Conservation (phyloP, 2,797 vertebrate species). For the Microchirus variegatus region DNA sequence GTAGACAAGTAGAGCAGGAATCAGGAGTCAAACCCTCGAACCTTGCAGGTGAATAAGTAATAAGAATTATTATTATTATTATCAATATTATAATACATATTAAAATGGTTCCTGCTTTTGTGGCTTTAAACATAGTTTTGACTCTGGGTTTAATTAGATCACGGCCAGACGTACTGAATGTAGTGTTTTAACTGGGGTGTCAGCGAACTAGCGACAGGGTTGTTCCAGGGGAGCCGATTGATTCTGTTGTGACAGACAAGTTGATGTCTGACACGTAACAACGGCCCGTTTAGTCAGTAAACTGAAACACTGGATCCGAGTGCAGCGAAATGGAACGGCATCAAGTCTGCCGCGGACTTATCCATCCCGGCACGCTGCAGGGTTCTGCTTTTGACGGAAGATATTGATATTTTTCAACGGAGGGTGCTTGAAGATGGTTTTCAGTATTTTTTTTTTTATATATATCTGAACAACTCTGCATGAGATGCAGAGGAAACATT, state of each 20-base stretch:
- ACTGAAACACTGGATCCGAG: too few relatives aligned
- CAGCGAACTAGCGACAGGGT: conserved; percentile 3
- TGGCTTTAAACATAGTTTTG: too few relatives aligned
- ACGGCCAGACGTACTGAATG: conserved; percentile 52
- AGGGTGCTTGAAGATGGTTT: conserved; percentile 15
- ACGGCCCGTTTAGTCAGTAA: conserved; percentile 5
- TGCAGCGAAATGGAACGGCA: too few relatives aligned
- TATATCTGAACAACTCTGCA: conserved; percentile 18
- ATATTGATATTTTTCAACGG: conserved; percentile 32
- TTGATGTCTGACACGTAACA: conserved; percentile 29
- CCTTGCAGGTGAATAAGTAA: too few relatives aligned
- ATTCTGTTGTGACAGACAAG: conserved; percentile 44
- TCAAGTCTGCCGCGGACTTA: too few relatives aligned
- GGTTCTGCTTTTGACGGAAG: background rate
- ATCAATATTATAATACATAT: too few relatives aligned
- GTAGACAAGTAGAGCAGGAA: too few relatives aligned
- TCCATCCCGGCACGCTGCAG: too few relatives aligned
- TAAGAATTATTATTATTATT: too few relatives aligned
- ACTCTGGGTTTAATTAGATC: conserved; percentile 27
- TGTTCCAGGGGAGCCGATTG: conserved; percentile 30
- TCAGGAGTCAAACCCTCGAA: too few relatives aligned
- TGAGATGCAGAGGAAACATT: background rate
- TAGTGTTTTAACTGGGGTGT: conserved; percentile 16
- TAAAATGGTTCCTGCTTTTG: too few relatives aligned
- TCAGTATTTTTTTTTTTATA: conserved; percentile 18